phyloP scores from a whole-genome alignment of 2,888 invertebrate species.

The Siphonodentalium dalli region DNA sequence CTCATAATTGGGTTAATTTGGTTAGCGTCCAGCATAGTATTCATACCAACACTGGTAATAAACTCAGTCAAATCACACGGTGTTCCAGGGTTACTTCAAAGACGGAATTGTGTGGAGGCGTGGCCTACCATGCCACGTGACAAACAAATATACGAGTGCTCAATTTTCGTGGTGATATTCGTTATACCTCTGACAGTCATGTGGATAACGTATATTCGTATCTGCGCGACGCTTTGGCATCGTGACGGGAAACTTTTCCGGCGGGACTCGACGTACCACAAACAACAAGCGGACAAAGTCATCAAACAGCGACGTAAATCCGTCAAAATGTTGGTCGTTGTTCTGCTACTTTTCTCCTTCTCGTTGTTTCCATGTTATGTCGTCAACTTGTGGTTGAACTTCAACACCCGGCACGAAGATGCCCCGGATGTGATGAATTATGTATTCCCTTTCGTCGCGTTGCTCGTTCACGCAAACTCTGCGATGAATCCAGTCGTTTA shows the following conservation, averaged over 20 bases:
- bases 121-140: constrained; percentile 31
- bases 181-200: constrained; percentile 42
- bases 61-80: constrained; percentile 34
- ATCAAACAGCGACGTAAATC: constrained; percentile 42
- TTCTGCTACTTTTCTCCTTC: constrained; percentile 42
- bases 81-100: constrained; percentile 33
- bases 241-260: constrained; percentile 29
- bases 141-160: constrained; percentile 41
- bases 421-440: constrained; percentile 17
- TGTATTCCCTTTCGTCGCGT: constrained; percentile 44
- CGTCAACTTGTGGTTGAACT: constrained; percentile 50
- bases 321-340: constrained; percentile 45
- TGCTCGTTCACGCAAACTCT: constrained; percentile 51
- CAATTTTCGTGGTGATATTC: constrained; percentile 39
- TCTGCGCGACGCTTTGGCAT: constrained; percentile 44
- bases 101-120: constrained; percentile 38
- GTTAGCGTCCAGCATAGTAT: constrained; percentile 37
- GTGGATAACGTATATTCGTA: constrained; percentile 39
- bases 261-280: constrained; percentile 11
- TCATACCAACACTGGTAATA: constrained; percentile 44
- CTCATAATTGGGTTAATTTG: constrained; percentile 42
- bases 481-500: constrained; percentile 56
- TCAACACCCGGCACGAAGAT: constrained; percentile 28
- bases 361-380: constrained; percentile 54
- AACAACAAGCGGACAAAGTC: constrained; percentile 34